Conservation (phyloP, 2,113 vertebrate genomes). For the Elephas maximus region DNA sequence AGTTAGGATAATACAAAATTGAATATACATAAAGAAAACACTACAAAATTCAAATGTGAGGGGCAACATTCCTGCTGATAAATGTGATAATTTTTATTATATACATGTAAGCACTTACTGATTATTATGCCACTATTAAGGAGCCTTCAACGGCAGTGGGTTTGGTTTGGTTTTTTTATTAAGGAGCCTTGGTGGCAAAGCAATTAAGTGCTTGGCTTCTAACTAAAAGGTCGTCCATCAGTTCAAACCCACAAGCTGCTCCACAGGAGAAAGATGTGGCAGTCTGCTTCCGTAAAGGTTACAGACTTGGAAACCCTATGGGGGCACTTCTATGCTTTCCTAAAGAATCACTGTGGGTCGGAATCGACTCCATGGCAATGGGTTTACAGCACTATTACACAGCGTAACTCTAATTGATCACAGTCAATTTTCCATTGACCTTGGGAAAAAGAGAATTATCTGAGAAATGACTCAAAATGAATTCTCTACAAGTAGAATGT, state of each 20-base stretch:
- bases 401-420: neutral
- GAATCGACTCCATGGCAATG: no score
- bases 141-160: no score
- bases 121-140: neutral
- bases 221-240: no score
- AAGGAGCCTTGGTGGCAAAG: neutral
- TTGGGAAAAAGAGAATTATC: neutral
- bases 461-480: conserved; percentile 29
- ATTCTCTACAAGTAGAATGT: neutral
- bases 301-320: no score
- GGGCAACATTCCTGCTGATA: neutral
- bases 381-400: neutral
- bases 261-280: no score
- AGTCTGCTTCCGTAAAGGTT: no score
- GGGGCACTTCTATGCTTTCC: no score
- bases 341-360: no score
- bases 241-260: no score
- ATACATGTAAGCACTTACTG: neutral
- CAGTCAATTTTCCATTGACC: neutral
- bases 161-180: neutral
- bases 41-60: neutral
- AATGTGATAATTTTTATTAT: neutral
- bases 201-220: no score
- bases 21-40: neutral
- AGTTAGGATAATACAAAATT: neutral